phyloP scores from a whole-genome alignment of 2,888 invertebrate species.

The Euproctis similis region DNA sequence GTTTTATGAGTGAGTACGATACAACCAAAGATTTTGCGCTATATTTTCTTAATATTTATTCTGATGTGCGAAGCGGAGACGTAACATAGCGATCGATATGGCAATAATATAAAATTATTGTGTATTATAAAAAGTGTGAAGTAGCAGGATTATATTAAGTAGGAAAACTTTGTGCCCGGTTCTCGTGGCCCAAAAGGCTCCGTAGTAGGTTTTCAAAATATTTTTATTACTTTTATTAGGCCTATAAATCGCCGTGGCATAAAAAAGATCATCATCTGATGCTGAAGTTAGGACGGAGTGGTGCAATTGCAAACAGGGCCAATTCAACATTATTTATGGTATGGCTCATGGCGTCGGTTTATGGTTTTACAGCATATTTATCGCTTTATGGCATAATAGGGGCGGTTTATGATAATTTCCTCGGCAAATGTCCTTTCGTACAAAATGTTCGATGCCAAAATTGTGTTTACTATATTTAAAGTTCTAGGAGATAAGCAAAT shows the following conservation, averaged over 20 bases:
- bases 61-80: too few relatives aligned
- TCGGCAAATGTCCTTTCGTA: constrained; percentile 24
- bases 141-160: too few relatives aligned
- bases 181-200: too few relatives aligned
- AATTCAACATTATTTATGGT: constrained; percentile 61
- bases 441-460: constrained; percentile 11
- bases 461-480: too few relatives aligned
- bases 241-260: constrained; percentile 18
- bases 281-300: constrained; percentile 28
- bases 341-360: constrained; percentile 58
- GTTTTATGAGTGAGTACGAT: too few relatives aligned
- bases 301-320: constrained; percentile 57
- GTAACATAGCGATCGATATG: too few relatives aligned
- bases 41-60: too few relatives aligned
- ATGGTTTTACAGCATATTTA: constrained; percentile 73
- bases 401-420: constrained; percentile 55
- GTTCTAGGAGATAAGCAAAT: too few relatives aligned
- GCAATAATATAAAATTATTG: too few relatives aligned
- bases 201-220: constrained; percentile 4
- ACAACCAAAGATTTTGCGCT: too few relatives aligned
- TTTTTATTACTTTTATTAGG: constrained; percentile 17
- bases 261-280: constrained; percentile 25
- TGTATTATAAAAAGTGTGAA: too few relatives aligned
- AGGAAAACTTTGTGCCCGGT: too few relatives aligned
- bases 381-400: constrained; percentile 61